Percentiles rank a stretch among this genome's conserved stretches.
These are phyloP conservation scores for Hephaestus fuliginosus DNA, from an alignment of 2,797 vertebrate genomes.

Conservation along the genomic window DNA sequence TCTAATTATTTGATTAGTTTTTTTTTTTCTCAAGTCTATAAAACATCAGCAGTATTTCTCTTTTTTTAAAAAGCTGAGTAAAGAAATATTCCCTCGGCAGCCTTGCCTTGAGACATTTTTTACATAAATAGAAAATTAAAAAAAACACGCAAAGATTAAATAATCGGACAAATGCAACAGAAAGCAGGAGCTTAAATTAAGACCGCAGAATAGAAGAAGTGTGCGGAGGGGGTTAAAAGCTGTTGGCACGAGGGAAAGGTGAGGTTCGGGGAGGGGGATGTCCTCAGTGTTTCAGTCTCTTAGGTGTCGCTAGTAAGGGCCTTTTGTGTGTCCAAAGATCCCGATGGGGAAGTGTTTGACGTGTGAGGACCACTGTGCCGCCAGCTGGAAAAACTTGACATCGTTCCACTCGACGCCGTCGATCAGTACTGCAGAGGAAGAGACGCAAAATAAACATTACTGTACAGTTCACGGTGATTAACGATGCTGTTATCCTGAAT, in stretches of 20 bases:
- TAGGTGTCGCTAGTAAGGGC: constrained; percentile 87
- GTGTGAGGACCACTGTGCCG: constrained; percentile 98
- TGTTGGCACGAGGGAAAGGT: constrained; percentile 69
- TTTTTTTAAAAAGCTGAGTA: constrained; percentile 76
- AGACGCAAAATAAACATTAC: constrained; percentile 20
- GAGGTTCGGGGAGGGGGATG: constrained; percentile 13
- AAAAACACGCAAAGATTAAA: constrained; percentile 73
- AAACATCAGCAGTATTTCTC: constrained; percentile 77
- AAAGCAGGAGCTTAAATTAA: constrained; percentile 78
- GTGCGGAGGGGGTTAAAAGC: constrained; percentile 64
- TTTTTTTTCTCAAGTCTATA: constrained; percentile 68
- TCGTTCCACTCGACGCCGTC: constrained; percentile 98
- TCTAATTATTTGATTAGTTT: constrained; percentile 64
- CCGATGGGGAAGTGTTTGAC: constrained; percentile 99
- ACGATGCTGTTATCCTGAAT: background rate
- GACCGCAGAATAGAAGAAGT: constrained; percentile 58
- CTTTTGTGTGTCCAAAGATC: constrained; percentile 95
- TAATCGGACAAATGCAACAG: constrained; percentile 65
- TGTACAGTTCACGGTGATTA: background rate
- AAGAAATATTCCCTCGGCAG: constrained; percentile 73
- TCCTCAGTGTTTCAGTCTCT: constrained; percentile 73
- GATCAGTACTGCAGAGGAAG: constrained; percentile 89
- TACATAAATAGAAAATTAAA: constrained; percentile 81
- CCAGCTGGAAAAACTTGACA: constrained; percentile 99
- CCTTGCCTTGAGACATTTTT: constrained; percentile 64